Evolutionary conservation across 2,113 vertebrate species (phyloP).

Genomic region (Cacatua alba): DNA sequence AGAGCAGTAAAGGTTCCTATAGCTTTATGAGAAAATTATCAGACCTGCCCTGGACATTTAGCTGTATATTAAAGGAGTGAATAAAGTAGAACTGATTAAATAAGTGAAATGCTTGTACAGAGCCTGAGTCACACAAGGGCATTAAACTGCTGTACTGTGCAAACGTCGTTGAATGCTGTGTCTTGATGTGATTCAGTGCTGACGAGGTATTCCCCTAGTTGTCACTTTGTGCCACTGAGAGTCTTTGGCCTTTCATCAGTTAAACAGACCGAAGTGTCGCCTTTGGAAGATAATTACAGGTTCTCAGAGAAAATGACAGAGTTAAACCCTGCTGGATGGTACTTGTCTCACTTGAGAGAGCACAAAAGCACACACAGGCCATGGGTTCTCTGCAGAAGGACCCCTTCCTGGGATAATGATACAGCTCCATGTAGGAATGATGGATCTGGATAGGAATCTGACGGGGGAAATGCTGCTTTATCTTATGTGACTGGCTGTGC

Average conservation of each 20-base stretch:
- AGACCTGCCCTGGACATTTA: neutral
- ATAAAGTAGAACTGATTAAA: neutral
- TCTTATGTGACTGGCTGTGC: neutral
- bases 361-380: slow-evolving; percentile 21
- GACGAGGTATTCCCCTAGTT: neutral
- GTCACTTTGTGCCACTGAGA: slow-evolving; percentile 38
- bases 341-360: slow-evolving; percentile 70
- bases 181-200: neutral
- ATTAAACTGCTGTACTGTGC: neutral
- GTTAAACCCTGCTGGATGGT: slow-evolving; percentile 62
- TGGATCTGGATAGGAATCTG: slow-evolving; percentile 1
- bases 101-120: neutral
- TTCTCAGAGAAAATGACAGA: slow-evolving; percentile 73
- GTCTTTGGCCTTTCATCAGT: slow-evolving; percentile 61
- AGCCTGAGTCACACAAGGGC: neutral
- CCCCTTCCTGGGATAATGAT: slow-evolving; percentile 75
- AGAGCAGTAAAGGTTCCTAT: neutral
- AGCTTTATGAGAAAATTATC: neutral
- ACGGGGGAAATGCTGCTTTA: slow-evolving; percentile 13
- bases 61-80: neutral
- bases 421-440: neutral
- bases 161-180: neutral
- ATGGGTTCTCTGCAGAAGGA: slow-evolving; percentile 46
- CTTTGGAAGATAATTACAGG: slow-evolving; percentile 75
- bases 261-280: slow-evolving; percentile 63